These are phyloP conservation scores for Selene dorsalis DNA, from an alignment of 2,797 vertebrate genomes.

Conservation along the genomic window DNA sequence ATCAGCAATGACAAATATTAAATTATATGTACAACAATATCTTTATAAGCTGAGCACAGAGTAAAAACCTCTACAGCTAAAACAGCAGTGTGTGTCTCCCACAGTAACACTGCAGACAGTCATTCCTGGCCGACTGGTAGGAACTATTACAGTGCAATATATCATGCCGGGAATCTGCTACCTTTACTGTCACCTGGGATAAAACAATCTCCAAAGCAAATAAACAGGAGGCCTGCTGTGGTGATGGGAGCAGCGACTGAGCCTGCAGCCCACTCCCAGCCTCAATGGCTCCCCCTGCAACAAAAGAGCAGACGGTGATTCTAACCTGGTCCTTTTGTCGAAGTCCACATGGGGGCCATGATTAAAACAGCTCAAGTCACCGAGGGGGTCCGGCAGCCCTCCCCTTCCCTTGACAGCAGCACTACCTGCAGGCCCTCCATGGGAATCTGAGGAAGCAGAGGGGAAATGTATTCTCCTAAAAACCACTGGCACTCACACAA, in stretches of 20 bases:
- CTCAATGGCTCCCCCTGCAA: slow-evolving; percentile 79
- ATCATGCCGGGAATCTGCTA: slow-evolving; percentile 56
- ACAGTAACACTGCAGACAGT: neutral
- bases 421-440: slow-evolving; percentile 62
- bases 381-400: slow-evolving; percentile 52
- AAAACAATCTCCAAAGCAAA: slow-evolving; percentile 75
- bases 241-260: slow-evolving; percentile 47
- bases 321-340: slow-evolving; percentile 79
- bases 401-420: slow-evolving; percentile 53
- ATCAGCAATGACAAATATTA: too few relatives aligned
- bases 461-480: neutral
- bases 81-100: neutral
- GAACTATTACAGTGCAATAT: slow-evolving; percentile 44
- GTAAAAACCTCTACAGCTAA: too few relatives aligned
- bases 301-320: slow-evolving; percentile 85
- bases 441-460: slow-evolving; percentile 46
- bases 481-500: neutral
- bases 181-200: slow-evolving; percentile 77
- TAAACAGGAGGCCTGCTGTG: slow-evolving; percentile 72
- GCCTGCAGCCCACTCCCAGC: slow-evolving; percentile 62
- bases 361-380: slow-evolving; percentile 81
- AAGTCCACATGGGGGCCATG: slow-evolving; percentile 80
- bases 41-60: too few relatives aligned
- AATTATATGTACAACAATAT: too few relatives aligned
- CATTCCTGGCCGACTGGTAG: neutral